Base-by-base conservation (phyloP, 2,113 vertebrate genomes). In the Pundamilia nyererei region DNA sequence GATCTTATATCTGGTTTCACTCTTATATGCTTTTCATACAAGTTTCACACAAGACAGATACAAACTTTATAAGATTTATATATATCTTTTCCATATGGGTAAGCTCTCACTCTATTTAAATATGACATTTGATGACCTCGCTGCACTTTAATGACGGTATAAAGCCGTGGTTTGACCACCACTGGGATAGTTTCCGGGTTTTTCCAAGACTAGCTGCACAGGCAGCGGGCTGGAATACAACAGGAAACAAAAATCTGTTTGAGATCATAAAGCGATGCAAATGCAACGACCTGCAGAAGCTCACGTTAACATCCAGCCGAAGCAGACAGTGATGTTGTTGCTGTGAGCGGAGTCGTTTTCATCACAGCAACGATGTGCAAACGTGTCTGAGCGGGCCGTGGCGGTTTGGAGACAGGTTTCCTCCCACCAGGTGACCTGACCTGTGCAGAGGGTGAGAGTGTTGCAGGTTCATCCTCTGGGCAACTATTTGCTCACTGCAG, bases 141-240 rank as follows among this genome's bases (percentile, higher is more conserved):
- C 33, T 68, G 62, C 19, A 21, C 33, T 8, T 38, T 40, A 38
- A 0, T 65, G 60, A 7, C 0, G 2, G 19, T n/a, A 38, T 14
- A 0, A 21, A 65, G 10, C 17, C 0, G 6, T 38, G 19, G 33
- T 38, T 68, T 38, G 19, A 38, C 19, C 19, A 40, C 35, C 62
- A 40, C 12, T 5, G 11, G 62, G 35, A 21, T 40, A 21, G 33
- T 65, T 65, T 65, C 33, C 0, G 0, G 19, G 35, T 5, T 21
- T 40, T 14, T 40, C 62, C 62, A 40, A 21, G 33, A 40, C 11
- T 0, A 0, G 33, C 33, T 21, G 62, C 62, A 68, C 35, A 40
- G 35, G 62, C 35, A 68, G 19, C 12, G 6, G 11, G 54, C 13
- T 15, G 55, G 24, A 56, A 56, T 5, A 29, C 11, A 14, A 56